A percentile compares a stretch with the other conserved stretches of the same genome.
phyloP scores from a whole-genome alignment of 2,113 vertebrate genomes.

The Rhabdomys dilectus region DNA sequence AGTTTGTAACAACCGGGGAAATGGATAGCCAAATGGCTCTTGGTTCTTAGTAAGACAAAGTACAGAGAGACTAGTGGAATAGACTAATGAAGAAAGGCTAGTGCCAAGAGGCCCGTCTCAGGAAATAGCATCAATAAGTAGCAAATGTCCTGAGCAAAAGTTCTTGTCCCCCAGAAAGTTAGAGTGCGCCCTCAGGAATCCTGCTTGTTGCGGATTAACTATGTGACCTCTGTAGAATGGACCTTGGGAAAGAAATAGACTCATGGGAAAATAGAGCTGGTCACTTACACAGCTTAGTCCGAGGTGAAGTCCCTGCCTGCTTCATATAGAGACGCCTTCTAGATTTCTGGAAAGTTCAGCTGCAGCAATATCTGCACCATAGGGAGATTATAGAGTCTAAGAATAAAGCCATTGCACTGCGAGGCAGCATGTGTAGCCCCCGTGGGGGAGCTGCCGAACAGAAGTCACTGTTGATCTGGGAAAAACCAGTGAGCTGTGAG shows the following conservation, averaged over 20 bases:
- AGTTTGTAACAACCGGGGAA: neutral
- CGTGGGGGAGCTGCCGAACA: neutral
- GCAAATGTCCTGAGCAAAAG: neutral
- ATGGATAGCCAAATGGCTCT: neutral
- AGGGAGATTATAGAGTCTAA: neutral
- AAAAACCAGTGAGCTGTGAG: slow-evolving; percentile 2
- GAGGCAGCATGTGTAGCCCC: neutral
- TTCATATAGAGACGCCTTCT: neutral
- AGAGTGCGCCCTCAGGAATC: too few relatives aligned
- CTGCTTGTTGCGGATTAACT: neutral
- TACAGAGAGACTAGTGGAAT: too few relatives aligned
- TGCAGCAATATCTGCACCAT: neutral
- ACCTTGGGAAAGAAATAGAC: neutral
- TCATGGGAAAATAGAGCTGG: neutral
- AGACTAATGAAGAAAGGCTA: neutral
- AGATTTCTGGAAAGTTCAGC: neutral
- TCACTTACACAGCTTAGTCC: neutral
- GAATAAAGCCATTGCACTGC: neutral
- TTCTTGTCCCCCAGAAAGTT: neutral
- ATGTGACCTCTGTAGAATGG: neutral
- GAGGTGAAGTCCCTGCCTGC: neutral
- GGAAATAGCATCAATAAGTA: neutral
- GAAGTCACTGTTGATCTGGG: slow-evolving; percentile 40
- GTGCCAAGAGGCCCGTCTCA: neutral
- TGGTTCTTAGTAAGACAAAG: neutral